Evolutionary conservation across 2,797 vertebrate genomes (phyloP), one percentile per base, ranked within the genome.

Genomic region (Rallus crepitans): DNA sequence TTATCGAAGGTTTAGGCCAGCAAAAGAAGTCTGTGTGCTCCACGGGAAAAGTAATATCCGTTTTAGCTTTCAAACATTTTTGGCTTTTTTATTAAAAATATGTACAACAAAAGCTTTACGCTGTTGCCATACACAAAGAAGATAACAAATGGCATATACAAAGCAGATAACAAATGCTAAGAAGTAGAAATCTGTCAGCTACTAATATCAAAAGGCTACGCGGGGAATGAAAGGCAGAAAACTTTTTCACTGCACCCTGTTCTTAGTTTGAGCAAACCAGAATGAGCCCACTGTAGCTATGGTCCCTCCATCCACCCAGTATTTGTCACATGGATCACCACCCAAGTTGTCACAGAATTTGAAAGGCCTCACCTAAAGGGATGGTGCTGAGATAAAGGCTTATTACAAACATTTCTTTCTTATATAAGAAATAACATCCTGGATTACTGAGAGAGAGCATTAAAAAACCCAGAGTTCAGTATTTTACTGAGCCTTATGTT

Each of bases 141-240:
- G 95, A 97, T 95, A 96, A 93, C 68, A 86, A 96, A 93, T 78
- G 90, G 89, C 95, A 93, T 59, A 88, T 80, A 93, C 70, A 92
- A 93, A 96, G 81, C 50, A 96, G 97, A 97, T 97, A 95, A 95
- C 91, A 94, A 91, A 77, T 71, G 59, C 56, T n/a, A 94, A 90
- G 92, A 71, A 92, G 83, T 85, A 69, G 60, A 85, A 97, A 87
- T 91, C 64, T 94, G 77, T 93, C 96, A 97, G 77, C 86, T 91
- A 9, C 76, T 79, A 94, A 89, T 96, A 97, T 92, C 86, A 93
- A 96, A 93, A 97, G 69, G 52, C 75, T 81, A 77, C 57, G 40
- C 24, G 60, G 50, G 65, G 65, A 79, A 88, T 27, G 55, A 78
- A 89, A 94, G 28, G 86, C 50, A 91, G 69, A 80, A 42, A 68